Conservation (phyloP, 2,888 invertebrate species). For the Diaperis boleti region DNA sequence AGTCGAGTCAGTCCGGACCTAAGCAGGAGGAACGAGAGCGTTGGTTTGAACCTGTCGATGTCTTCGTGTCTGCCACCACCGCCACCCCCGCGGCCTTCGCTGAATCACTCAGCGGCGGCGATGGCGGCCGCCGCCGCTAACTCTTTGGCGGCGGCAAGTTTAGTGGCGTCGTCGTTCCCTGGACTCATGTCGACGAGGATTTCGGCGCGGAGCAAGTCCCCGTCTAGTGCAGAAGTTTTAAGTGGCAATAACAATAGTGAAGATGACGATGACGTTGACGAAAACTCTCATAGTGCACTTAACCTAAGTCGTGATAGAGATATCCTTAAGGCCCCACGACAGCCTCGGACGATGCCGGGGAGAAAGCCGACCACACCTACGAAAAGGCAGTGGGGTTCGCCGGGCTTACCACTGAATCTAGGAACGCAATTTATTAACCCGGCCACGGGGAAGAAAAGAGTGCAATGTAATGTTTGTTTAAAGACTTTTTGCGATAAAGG, state of each 20-base stretch:
- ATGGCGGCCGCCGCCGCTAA: conserved; percentile 70
- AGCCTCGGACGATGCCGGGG: conserved; percentile 65
- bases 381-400: conserved; percentile 84
- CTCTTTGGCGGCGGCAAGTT: conserved; percentile 69
- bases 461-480: conserved; percentile 97
- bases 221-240: conserved; percentile 62
- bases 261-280: conserved; percentile 73
- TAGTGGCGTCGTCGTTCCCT: conserved; percentile 74
- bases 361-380: conserved; percentile 80
- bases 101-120: conserved; percentile 74
- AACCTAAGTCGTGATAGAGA: conserved; percentile 73
- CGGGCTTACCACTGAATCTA: conserved; percentile 81
- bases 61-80: conserved; percentile 74
- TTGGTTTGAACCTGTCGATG: conserved; percentile 73
- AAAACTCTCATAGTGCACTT: conserved; percentile 73
- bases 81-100: conserved; percentile 73
- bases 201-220: conserved; percentile 69
- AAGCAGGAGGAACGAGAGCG: conserved; percentile 65
- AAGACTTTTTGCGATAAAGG: conserved; percentile 99
- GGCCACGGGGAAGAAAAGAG: conserved; percentile 94
- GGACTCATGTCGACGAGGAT: conserved; percentile 69
- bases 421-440: conserved; percentile 94
- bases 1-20: conserved; percentile 64
- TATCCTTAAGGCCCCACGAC: conserved; percentile 66
- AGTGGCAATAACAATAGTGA: conserved; percentile 65